Percentiles rank a stretch among this genome's conserved stretches.
Conservation (phyloP, 2,797 vertebrate species). For the Microctenopoma lineatum region DNA sequence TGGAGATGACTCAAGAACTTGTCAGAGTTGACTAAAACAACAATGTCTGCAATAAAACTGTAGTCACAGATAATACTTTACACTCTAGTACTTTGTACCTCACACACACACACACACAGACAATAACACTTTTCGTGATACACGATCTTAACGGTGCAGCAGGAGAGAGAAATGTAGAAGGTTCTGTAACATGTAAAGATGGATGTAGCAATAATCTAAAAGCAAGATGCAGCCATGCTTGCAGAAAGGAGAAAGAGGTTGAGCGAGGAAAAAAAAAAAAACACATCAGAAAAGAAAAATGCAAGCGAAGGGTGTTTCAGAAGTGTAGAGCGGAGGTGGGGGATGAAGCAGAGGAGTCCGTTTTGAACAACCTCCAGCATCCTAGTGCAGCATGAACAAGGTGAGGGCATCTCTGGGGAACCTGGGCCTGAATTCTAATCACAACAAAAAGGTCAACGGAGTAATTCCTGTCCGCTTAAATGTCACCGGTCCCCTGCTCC, state of each 20-base stretch:
- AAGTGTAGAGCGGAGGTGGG: constrained; percentile 11
- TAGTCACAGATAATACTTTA: constrained; percentile 23
- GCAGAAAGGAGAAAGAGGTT: constrained; percentile 7
- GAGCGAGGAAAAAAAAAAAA: not conserved
- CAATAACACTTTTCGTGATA: constrained; percentile 34
- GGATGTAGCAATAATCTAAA: constrained; percentile 28
- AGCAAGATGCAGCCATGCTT: constrained; percentile 1
- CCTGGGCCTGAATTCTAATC: constrained; percentile 77
- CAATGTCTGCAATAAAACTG: constrained; percentile 6
- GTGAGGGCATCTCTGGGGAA: constrained; percentile 67
- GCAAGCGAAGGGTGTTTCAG: constrained; percentile 4
- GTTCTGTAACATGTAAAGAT: constrained; percentile 24
- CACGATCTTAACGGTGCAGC: constrained; percentile 31
- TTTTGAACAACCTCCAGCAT: constrained; percentile 57
- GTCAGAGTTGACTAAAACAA: constrained; percentile 14
- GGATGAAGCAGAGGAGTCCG: constrained; percentile 13
- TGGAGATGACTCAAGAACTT: constrained; percentile 19
- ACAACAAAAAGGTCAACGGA: constrained; percentile 79
- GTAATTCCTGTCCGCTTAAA: constrained; percentile 77
- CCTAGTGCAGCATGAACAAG: constrained; percentile 56
- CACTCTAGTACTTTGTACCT: constrained; percentile 10
- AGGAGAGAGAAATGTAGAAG: constrained; percentile 12
- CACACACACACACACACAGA: not conserved
- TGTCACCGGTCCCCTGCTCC: constrained; percentile 68
- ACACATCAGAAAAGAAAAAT: constrained; percentile 22